These are phyloP conservation scores for Chrysina gloriosa DNA, from an alignment of 2,888 invertebrate genomes.

Conservation along the genomic window DNA sequence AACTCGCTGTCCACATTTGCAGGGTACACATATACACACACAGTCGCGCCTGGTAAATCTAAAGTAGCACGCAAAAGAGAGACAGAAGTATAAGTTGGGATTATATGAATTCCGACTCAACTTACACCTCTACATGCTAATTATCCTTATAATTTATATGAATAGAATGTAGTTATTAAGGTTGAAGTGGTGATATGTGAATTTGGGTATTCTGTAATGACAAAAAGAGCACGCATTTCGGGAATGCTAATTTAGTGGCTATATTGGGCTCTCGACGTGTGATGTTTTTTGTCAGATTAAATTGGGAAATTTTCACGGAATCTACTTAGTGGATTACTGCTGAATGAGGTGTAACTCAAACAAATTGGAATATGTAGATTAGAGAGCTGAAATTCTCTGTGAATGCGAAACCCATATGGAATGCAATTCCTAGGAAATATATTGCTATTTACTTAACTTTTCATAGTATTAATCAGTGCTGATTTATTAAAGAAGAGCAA, in stretches of 20 bases:
- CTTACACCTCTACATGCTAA: conserved; percentile 54
- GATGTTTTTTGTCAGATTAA: background rate
- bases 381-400: too few relatives aligned
- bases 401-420: too few relatives aligned
- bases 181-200: conserved; percentile 38
- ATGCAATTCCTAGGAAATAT: too few relatives aligned
- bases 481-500: too few relatives aligned
- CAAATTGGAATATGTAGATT: too few relatives aligned
- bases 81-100: conserved; percentile 44
- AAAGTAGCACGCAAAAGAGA: conserved; percentile 26
- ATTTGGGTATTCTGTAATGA: conserved; percentile 16
- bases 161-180: conserved; percentile 40
- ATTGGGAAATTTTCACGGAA: background rate
- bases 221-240: conserved; percentile 22
- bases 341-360: too few relatives aligned
- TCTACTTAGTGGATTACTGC: too few relatives aligned
- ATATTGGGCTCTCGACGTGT: background rate
- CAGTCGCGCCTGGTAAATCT: conserved; percentile 21
- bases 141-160: conserved; percentile 52
- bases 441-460: too few relatives aligned
- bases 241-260: conserved; percentile 12
- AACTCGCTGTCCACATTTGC: conserved; percentile 62
- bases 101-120: conserved; percentile 53
- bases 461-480: too few relatives aligned
- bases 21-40: conserved; percentile 48